These are phyloP conservation scores for Pelodiscus sinensis DNA, from an alignment of 2,113 vertebrate species.

Conservation along the genomic window DNA sequence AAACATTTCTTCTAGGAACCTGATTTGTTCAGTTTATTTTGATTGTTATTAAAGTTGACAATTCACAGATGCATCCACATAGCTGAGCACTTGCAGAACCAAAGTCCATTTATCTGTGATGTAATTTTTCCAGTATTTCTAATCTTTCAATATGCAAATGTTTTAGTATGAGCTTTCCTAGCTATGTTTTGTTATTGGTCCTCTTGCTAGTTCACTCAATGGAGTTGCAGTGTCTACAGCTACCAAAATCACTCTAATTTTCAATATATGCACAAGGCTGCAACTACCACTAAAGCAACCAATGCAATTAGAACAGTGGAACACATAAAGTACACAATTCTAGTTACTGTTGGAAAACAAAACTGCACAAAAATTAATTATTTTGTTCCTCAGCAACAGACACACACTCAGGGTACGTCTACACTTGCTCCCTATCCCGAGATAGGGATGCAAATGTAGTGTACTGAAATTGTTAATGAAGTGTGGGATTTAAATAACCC, in stretches of 20 bases:
- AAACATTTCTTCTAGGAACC: constrained; percentile 32
- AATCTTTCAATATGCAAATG: background rate
- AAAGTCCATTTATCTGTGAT: background rate
- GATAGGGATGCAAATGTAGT: no score
- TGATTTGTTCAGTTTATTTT: constrained; percentile 31
- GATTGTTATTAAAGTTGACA: constrained; percentile 52
- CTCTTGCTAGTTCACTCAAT: background rate
- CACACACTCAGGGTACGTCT: no score
- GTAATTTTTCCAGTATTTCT: constrained; percentile 34
- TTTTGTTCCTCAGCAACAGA: background rate
- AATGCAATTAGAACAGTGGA: background rate
- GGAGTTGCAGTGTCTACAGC: background rate
- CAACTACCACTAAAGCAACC: background rate
- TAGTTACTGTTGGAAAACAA: background rate
- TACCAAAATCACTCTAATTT: background rate
- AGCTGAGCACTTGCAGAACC: background rate
- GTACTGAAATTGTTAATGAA: no score
- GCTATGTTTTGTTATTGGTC: background rate
- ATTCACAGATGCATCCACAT: constrained; percentile 11
- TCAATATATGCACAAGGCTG: background rate
- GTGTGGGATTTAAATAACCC: no score
- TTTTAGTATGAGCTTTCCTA: constrained; percentile 26
- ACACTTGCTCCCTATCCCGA: no score
- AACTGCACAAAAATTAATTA: background rate
- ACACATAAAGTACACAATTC: background rate